Conservation (phyloP, 1,140 invertebrate genomes). For the Drosophila rufa region DNA sequence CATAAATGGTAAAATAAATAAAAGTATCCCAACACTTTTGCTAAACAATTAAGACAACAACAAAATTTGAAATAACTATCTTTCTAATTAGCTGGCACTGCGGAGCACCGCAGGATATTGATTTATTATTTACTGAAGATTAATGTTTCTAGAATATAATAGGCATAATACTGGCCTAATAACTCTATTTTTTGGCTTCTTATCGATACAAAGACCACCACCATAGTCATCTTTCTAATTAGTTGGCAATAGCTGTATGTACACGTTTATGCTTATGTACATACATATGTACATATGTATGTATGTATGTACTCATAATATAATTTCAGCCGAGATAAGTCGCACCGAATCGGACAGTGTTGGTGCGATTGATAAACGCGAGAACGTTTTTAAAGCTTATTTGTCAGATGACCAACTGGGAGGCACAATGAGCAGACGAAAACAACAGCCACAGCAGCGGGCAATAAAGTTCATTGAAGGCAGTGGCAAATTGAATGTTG, state of each 20-base stretch:
- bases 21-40: no score
- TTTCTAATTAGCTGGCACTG: no score
- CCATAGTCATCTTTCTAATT: no score
- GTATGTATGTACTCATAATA: conserved; percentile 3
- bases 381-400: conserved; percentile 49
- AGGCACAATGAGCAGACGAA: conserved; percentile 58
- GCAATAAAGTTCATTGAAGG: conserved; percentile 76
- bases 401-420: conserved; percentile 65
- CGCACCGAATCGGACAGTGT: conserved; percentile 28
- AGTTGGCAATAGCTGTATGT: background rate
- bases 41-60: no score
- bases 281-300: background rate
- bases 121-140: no score
- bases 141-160: no score
- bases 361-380: conserved; percentile 67
- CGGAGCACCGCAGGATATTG: no score
- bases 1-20: no score
- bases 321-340: conserved; percentile 40
- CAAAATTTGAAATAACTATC: no score
- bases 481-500: conserved; percentile 72
- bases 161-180: no score
- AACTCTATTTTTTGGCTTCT: no score
- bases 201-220: no score
- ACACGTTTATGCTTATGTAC: background rate
- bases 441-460: conserved; percentile 36